Evolutionary conservation across 1,140 invertebrate species (phyloP), one percentile per base, ranked within the genome.

Genomic region (Drosophila orena): DNA sequence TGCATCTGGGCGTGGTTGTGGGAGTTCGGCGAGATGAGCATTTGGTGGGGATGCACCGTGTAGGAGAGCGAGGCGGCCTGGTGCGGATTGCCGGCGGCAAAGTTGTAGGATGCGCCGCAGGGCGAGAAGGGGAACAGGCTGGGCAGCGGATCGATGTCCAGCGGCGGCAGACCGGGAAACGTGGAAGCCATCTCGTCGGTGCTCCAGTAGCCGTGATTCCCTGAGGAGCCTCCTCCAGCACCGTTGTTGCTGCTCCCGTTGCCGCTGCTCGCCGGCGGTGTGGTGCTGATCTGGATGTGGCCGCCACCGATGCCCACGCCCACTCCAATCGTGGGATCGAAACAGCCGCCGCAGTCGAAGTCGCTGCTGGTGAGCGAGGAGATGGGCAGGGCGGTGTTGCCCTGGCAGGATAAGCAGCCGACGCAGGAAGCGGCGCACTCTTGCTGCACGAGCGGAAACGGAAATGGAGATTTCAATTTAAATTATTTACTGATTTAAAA

Each of bases 131-230:
- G 95, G 83, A 96, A 96, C 12, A 97, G 91, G 86, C 95, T 94
- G 44, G 96, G 95, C 46, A 96, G 88, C 5, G 96, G 96, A 79
- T 97, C 96, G 76, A 97, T 93, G 78, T 97, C 96, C 47, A 97
- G 92, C 2, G 96, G 94, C 42, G 95, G 95, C 47, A 97, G 90
- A 1, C 96, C 95, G n/a, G 91, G 84, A 92, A 97, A 97, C 34
- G 91, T 91, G 20, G 96, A 96, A 30, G 95, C 96, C 96, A 97
- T 96, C 81, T 97, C 96, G 92, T 96, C 96, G 38, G 93, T 93
- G 79, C 94, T 94, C 94, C 95, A 96, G 77, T 94, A 95, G 81
- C 91, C 93, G 60, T 47, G 60, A 20, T 65, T 52, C 3, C 37
- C 64, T 6, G 64, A 42, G 6, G 59, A 53, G 2, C 64, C 64